Evolutionary conservation across 2,113 vertebrate genomes (phyloP), one percentile per base, ranked within the genome.

Genomic region (Cyprinodon tularosa): DNA sequence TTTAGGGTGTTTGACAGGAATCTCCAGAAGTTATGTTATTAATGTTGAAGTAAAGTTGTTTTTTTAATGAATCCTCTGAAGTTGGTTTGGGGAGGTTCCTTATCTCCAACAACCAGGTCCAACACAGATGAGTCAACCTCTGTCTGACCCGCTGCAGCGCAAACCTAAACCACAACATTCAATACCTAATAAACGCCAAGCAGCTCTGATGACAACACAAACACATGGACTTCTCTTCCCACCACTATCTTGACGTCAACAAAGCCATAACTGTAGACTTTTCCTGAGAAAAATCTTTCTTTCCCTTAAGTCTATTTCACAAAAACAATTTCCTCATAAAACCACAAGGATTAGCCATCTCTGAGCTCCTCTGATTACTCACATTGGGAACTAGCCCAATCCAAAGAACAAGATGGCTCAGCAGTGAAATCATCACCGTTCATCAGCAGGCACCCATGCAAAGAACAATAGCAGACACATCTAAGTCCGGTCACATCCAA

Each of bases 101-200:
- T 84, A 92, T 89, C 86, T 91, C 77, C 48, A 22, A 36, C 29
- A 60, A 71, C 50, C 71, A 77, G 77, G 83, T 70, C 73, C 69
- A 80, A 83, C 64, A 82, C 39, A 48, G 20, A 90, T 90, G 92
- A 93, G 77, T 94, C 90, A 93, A 91, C 91, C 85, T 66, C 81
- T 37, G 50, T 83, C 69, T 81, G 47, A 76, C 84, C 90, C 89
- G 88, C 90, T 92, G 86, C 74, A 90, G 81, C 81, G 10, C 13
- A 62, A 62, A 62, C 8, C 89, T 71, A 83, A 91, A 89, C 84
- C 65, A 72, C 69, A 45, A 75, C 60, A 60, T 62, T 61, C 36
- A 9, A 42, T 9, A 42, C 9, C 5, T 12, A 1, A 71, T 42
- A 78, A 3, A 44, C 68, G 59, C 12, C 14, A 3, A 53, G 39